These are phyloP conservation scores for Strigamia maritima DNA, from an alignment of 2,888 invertebrate species.

Conservation along the genomic window DNA sequence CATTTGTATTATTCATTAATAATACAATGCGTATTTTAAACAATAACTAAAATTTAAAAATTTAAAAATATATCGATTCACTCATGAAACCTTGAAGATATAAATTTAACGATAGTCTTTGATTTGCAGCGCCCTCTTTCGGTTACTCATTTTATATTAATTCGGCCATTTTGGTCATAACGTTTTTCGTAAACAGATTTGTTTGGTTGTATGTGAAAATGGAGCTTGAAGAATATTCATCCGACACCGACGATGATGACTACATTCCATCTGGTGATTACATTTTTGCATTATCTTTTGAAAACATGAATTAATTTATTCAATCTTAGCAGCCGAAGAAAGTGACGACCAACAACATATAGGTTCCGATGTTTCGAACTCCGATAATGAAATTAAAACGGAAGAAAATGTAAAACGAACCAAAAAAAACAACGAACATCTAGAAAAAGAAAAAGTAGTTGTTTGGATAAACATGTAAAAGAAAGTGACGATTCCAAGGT, in stretches of 20 bases:
- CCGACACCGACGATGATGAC: constrained; percentile 9
- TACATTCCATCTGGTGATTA: not conserved
- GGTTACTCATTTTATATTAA: not conserved
- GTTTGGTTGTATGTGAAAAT: not conserved
- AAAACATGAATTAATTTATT: not conserved
- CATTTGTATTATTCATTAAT: too few relatives aligned
- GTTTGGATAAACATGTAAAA: not conserved
- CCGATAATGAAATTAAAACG: not conserved
- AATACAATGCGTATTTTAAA: too few relatives aligned
- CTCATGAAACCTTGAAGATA: too few relatives aligned
- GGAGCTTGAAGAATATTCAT: constrained; percentile 6
- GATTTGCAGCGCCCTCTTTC: not conserved
- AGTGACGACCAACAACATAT: not conserved
- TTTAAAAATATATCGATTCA: too few relatives aligned
- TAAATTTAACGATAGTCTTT: too few relatives aligned
- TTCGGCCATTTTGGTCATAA: not conserved
- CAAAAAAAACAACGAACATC: not conserved
- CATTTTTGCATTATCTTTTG: not conserved
- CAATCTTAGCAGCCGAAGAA: not conserved
- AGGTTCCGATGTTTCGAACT: not conserved
- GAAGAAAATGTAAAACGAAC: not conserved
- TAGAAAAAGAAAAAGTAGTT: not conserved
- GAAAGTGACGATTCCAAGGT: not conserved
- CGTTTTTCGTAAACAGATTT: not conserved
- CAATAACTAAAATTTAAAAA: too few relatives aligned